These are phyloP conservation scores for Chelonia mydas DNA, from an alignment of 2,797 vertebrate species.

Conservation along the genomic window DNA sequence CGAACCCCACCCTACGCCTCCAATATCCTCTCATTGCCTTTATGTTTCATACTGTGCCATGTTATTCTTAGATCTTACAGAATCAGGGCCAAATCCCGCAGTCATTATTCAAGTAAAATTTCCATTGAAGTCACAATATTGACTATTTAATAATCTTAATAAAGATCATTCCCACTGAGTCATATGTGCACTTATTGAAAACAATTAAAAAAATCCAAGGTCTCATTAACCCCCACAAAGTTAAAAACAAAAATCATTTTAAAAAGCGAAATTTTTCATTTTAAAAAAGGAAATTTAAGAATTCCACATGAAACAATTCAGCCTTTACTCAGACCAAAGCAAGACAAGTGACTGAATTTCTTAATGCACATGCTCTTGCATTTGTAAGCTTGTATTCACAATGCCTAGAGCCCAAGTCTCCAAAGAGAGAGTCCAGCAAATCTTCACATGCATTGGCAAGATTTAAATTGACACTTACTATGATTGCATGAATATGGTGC, in stretches of 20 bases:
- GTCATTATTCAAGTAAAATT: neutral
- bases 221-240: slow-evolving; percentile 51
- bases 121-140: neutral
- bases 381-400: neutral
- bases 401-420: neutral
- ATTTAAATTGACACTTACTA: neutral
- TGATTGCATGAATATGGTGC: neutral
- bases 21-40: slow-evolving; percentile 48
- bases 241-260: neutral
- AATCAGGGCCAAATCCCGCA: neutral
- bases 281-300: neutral
- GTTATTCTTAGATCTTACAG: slow-evolving; percentile 23
- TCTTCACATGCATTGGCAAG: neutral
- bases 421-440: neutral
- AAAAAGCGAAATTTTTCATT: neutral
- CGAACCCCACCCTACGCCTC: slow-evolving; percentile 6
- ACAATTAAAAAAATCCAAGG: slow-evolving; percentile 46
- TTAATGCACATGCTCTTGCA: neutral
- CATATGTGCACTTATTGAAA: slow-evolving; percentile 48
- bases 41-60: slow-evolving; percentile 11
- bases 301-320: neutral
- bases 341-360: slow-evolving; percentile 34
- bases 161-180: slow-evolving; percentile 6
- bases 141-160: slow-evolving; percentile 32
- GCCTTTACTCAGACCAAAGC: slow-evolving; percentile 46